Evolutionary conservation across 2,888 invertebrate genomes (phyloP), one percentile per base, ranked within the genome.

Genomic region (Sabatieria punctata): DNA sequence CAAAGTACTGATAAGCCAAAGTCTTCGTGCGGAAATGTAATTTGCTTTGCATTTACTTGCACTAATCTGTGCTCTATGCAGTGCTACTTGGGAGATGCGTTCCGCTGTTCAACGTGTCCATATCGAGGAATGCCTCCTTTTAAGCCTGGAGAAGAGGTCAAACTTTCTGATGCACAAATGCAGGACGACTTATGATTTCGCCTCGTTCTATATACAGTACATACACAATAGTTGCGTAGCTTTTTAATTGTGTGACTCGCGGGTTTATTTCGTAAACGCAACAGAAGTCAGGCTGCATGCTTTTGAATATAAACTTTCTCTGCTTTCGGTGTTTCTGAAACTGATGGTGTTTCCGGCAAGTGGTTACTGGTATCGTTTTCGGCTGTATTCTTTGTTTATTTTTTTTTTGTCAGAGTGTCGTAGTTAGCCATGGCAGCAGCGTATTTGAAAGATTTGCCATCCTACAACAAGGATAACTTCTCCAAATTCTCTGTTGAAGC

Each of bases 81-180:
- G 91, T 99, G 97, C 67, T 91, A 93, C 67, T 75, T 99, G 40
- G 97, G 97, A 15, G 97, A 99, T 72, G 97, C 97, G 1, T 99
- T 99, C 71, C 80, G 97, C 25, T 99, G 97, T 68, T 82, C 91
- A 0, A 77, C 81, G 36, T 99, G 97, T 64, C 97, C 97, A 0
- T 95, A 97, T 69, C 71, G 88, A 47, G 97, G 97, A 46, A 85
- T 91, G 84, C 97, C 97, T 1, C 93, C 97, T 1, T 99, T 99
- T 71, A 97, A 95, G 68, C 88, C 93, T 0, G 97, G 97, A 23
- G 93, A 99, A 68, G 89, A 89, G 67, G 79, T 97, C 45, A 55
- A 59, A 45, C 55, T 72, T 41, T 48, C 52, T 24, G 54, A 46
- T 11, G 58, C 60, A n/a, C n/a, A n/a, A n/a, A n/a, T n/a, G n/a